Percentiles rank a stretch among this genome's conserved stretches.
These are phyloP conservation scores for Spatulosminthurus flaviceps DNA, from an alignment of 2,888 invertebrate genomes.

Conservation along the genomic window DNA sequence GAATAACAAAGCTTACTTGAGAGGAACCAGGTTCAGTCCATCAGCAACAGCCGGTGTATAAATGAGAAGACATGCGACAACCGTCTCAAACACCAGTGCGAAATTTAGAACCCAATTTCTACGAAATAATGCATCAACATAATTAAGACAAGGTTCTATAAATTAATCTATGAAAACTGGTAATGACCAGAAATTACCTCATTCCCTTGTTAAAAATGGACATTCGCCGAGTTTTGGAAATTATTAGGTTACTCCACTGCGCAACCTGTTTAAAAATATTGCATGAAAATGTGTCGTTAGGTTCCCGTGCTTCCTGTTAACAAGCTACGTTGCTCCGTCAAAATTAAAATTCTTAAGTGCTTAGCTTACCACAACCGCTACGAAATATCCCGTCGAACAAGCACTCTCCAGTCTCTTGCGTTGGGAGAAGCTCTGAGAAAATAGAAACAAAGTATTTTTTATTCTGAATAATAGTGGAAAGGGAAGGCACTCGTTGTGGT, in stretches of 20 bases:
- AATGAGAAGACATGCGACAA: conserved; percentile 67
- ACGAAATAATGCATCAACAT: conserved; percentile 5
- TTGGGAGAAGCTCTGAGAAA: conserved; percentile 51
- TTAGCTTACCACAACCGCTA: conserved; percentile 66
- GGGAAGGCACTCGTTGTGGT: background rate
- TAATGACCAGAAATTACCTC: conserved; percentile 36
- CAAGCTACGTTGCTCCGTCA: background rate
- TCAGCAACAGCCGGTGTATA: conserved; percentile 69
- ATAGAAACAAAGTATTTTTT: background rate
- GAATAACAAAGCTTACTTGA: conserved; percentile 56
- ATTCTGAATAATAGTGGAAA: background rate
- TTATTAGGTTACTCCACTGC: conserved; percentile 55
- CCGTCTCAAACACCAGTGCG: conserved; percentile 71
- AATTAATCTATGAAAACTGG: background rate
- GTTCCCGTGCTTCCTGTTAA: background rate
- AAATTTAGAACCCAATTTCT: conserved; percentile 73
- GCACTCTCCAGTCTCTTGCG: conserved; percentile 53
- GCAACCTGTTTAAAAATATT: conserved; percentile 20
- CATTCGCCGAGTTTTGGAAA: conserved; percentile 51
- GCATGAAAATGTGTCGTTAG: background rate
- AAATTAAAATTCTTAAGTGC: background rate
- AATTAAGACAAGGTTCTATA: background rate
- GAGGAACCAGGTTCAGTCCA: conserved; percentile 65
- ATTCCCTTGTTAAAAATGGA: conserved; percentile 50
- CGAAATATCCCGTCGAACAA: conserved; percentile 71